Evolutionary conservation across 2,888 invertebrate genomes (phyloP).

Genomic region (Nipponacmea schrenckii): DNA sequence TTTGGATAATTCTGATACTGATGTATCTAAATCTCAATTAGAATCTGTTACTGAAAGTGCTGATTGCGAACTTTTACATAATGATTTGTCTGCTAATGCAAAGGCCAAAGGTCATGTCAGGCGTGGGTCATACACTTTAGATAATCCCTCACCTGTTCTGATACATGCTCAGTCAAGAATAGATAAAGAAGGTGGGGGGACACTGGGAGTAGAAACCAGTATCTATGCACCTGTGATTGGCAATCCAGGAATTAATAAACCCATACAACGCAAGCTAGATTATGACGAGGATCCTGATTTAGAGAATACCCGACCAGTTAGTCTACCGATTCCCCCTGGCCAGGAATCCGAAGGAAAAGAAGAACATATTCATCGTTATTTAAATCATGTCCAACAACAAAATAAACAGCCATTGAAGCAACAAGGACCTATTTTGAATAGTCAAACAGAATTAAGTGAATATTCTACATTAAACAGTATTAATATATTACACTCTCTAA

Average conservation of each 20-base stretch:
- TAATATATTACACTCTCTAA: not conserved
- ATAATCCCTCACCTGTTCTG: conserved; percentile 81
- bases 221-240: conserved; percentile 8
- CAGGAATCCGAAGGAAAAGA: conserved; percentile 57
- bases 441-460: conserved; percentile 11
- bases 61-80: conserved; percentile 6
- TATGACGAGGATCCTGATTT: conserved; percentile 20
- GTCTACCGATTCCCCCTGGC: conserved; percentile 24
- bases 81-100: not conserved
- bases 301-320: conserved; percentile 20
- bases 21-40: conserved; percentile 3
- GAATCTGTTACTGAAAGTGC: conserved; percentile 6
- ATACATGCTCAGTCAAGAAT: conserved; percentile 27
- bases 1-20: conserved; percentile 14
- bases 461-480: not conserved
- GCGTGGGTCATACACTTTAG: conserved; percentile 82
- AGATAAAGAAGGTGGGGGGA: conserved; percentile 1
- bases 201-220: not conserved
- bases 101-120: conserved; percentile 69
- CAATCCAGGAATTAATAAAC: conserved; percentile 8
- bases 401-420: conserved; percentile 9
- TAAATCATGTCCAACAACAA: conserved; percentile 54
- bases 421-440: not conserved
- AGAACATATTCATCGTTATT: conserved; percentile 61
- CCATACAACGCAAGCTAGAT: conserved; percentile 27